phyloP scores from a whole-genome alignment of 2,113 vertebrate genomes.

The Mesocricetus auratus region DNA sequence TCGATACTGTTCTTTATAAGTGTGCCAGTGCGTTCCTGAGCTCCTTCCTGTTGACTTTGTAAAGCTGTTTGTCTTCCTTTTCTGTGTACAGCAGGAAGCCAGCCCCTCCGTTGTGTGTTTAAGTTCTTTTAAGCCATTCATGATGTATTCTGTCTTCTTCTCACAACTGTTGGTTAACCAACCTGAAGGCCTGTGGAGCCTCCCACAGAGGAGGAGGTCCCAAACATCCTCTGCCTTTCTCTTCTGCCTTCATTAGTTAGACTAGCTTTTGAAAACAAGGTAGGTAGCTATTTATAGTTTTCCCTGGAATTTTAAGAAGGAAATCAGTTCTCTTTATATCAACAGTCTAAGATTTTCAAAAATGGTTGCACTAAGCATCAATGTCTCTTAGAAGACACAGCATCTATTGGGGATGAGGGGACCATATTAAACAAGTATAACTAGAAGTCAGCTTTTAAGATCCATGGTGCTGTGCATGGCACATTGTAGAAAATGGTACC shows the following conservation, averaged over 20 bases:
- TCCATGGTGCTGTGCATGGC: not conserved
- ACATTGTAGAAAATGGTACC: not conserved
- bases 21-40: not conserved
- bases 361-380: not conserved
- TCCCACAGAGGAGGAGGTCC: not conserved
- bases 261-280: not conserved
- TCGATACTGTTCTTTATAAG: not conserved
- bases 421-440: not conserved
- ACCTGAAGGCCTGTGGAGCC: not conserved
- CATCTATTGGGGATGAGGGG: not conserved
- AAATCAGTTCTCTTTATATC: not conserved
- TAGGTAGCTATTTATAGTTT: not conserved
- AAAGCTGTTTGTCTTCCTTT: not conserved
- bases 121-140: not conserved
- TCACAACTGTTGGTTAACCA: not conserved
- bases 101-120: not conserved
- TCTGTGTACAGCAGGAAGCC: not conserved
- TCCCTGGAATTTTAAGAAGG: not conserved
- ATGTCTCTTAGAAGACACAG: not conserved
- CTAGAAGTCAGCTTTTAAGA: not conserved
- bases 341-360: not conserved
- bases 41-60: not conserved
- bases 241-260: not conserved
- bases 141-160: not conserved
- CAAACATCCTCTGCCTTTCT: not conserved